Conservation (phyloP, 1,140 invertebrate genomes). For the Xylocopa sonorina region DNA sequence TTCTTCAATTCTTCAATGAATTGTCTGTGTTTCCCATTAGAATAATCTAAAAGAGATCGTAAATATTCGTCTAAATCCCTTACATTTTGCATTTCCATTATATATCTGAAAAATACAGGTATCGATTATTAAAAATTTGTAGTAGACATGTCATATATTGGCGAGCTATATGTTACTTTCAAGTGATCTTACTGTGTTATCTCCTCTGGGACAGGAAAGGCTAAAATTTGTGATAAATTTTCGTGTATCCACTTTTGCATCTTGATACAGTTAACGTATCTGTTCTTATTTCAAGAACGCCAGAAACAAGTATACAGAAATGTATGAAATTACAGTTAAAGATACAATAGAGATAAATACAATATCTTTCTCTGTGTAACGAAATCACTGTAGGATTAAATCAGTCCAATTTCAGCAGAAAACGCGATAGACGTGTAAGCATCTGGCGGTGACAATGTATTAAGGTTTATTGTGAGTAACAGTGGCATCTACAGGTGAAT, state of each 20-base stretch:
- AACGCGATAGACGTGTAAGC: too few relatives aligned
- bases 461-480: neutral
- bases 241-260: conserved; percentile 84
- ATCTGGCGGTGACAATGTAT: too few relatives aligned
- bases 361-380: too few relatives aligned
- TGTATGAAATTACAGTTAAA: neutral
- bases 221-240: conserved; percentile 83
- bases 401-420: too few relatives aligned
- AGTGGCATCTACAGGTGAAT: neutral
- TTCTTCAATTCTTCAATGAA: conserved; percentile 86
- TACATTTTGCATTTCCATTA: conserved; percentile 85
- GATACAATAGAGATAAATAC: too few relatives aligned
- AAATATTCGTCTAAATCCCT: conserved; percentile 88
- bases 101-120: conserved; percentile 81
- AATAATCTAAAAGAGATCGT: conserved; percentile 85
- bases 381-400: too few relatives aligned
- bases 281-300: neutral
- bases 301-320: neutral
- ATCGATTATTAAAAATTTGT: conserved; percentile 2
- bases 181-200: conserved; percentile 83
- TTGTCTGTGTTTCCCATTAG: conserved; percentile 84
- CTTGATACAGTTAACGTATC: neutral
- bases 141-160: conserved; percentile 1
- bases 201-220: conserved; percentile 85
- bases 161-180: conserved; percentile 1